Evolutionary conservation across 2,113 vertebrate species (phyloP).

Genomic region (Apaloderma vittatum): DNA sequence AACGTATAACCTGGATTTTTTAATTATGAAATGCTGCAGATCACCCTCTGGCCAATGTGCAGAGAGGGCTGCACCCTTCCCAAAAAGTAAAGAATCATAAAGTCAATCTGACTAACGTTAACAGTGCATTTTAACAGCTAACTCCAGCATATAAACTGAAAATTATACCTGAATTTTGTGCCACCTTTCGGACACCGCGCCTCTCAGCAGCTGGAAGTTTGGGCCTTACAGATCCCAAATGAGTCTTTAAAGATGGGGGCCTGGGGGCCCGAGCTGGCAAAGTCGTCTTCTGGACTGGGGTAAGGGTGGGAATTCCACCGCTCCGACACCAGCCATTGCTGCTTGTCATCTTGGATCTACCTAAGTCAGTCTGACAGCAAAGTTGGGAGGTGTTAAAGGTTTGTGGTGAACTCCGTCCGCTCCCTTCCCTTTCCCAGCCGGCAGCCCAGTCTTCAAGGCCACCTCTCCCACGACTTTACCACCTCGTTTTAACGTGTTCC

Average conservation of each 20-base stretch:
- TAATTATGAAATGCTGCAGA: accelerated
- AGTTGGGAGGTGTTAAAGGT: accelerated
- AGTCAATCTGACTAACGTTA: accelerated
- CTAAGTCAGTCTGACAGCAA: background rate
- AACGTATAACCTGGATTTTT: accelerated
- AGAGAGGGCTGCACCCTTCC: accelerated
- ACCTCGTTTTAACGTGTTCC: background rate
- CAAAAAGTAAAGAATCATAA: background rate
- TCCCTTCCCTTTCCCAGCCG: background rate
- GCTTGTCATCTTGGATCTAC: conserved; percentile 18
- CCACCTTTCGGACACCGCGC: background rate
- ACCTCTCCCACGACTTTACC: accelerated
- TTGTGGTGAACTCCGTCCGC: accelerated
- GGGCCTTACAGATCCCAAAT: background rate
- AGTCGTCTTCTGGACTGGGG: conserved; percentile 50
- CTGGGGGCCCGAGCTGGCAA: background rate
- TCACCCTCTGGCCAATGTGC: too few relatives aligned
- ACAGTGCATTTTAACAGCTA: background rate
- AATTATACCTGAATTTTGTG: conserved; percentile 59
- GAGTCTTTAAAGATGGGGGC: accelerated
- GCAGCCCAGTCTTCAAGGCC: accelerated
- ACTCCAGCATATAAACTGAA: background rate
- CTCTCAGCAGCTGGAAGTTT: background rate
- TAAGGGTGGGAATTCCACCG: conserved; percentile 27
- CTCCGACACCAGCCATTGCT: background rate